Percentiles rank a stretch among this genome's conserved stretches.
These are phyloP conservation scores for Metallyticus violacea DNA, from an alignment of 2,888 invertebrate genomes.

Conservation along the genomic window DNA sequence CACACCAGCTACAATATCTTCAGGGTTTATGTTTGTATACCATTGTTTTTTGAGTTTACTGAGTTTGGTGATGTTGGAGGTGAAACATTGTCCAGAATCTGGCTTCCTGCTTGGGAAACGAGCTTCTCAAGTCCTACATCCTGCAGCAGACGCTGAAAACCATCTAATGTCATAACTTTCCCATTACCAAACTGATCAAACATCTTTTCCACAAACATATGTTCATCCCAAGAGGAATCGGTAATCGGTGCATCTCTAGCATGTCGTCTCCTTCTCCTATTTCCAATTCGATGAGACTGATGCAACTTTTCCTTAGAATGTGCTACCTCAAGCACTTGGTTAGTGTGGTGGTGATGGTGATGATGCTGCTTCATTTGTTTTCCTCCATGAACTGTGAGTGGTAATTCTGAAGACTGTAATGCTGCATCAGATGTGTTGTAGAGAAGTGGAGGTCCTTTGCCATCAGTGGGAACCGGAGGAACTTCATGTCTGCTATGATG, in stretches of 20 bases:
- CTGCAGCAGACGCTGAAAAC: constrained; percentile 66
- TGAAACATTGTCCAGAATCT: background rate
- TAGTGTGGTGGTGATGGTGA: background rate
- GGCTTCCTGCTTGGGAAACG: background rate
- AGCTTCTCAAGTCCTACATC: constrained; percentile 55
- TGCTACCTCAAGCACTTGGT: too few species aligned
- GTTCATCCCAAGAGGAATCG: background rate
- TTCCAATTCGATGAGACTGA: background rate
- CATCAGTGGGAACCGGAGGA: background rate
- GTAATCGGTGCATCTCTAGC: background rate
- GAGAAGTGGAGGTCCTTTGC: background rate
- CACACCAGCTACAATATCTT: background rate
- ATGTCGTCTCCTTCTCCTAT: background rate
- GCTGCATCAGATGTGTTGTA: background rate
- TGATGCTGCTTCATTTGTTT: background rate
- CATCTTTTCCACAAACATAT: constrained; percentile 51
- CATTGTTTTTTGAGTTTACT: background rate
- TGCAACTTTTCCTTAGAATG: background rate
- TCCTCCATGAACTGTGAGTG: too few species aligned
- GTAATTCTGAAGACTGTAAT: background rate
- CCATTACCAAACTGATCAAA: constrained; percentile 66
- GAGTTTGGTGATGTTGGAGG: background rate
- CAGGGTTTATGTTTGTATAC: background rate
- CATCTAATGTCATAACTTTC: constrained; percentile 58
- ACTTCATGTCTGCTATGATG: background rate